Conservation (phyloP, 1,140 invertebrate species). For the Heterodera schachtii region DNA sequence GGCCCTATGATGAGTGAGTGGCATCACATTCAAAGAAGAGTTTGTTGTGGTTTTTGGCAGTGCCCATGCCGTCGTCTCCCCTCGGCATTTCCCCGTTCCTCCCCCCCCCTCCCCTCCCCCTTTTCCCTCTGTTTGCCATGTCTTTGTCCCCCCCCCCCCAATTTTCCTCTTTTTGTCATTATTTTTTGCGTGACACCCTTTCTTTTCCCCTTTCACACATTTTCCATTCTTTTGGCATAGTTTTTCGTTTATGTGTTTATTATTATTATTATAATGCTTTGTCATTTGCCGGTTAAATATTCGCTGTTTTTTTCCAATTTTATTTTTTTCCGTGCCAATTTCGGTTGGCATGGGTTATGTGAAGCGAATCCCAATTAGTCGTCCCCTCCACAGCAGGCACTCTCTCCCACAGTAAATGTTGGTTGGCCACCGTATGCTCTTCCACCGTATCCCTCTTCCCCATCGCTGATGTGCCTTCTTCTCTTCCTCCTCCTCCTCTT, state of each 20-base stretch:
- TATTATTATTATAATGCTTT: too few species aligned
- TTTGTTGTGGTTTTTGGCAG: neutral
- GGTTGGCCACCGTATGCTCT: neutral
- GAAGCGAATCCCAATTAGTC: too few species aligned
- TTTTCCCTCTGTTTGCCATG: too few species aligned
- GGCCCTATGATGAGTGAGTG: neutral
- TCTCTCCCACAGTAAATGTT: neutral
- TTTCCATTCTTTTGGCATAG: neutral
- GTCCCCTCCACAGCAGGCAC: too few species aligned
- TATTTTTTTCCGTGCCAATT: too few species aligned
- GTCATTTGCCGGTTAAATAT: too few species aligned
- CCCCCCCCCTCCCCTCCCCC: too few species aligned
- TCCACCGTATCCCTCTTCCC: neutral
- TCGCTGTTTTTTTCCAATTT: too few species aligned
- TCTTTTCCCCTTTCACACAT: neutral
- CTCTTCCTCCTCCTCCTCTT: neutral
- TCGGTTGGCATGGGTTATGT: too few species aligned
- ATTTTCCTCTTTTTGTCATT: neutral
- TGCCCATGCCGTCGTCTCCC: neutral
- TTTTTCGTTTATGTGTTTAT: neutral
- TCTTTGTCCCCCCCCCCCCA: neutral
- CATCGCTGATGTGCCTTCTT: neutral
- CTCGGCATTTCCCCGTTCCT: neutral
- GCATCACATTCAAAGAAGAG: neutral
- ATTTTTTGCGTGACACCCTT: neutral